These are phyloP conservation scores for Dromas ardeola DNA, from an alignment of 2,113 vertebrate species.

Conservation along the genomic window DNA sequence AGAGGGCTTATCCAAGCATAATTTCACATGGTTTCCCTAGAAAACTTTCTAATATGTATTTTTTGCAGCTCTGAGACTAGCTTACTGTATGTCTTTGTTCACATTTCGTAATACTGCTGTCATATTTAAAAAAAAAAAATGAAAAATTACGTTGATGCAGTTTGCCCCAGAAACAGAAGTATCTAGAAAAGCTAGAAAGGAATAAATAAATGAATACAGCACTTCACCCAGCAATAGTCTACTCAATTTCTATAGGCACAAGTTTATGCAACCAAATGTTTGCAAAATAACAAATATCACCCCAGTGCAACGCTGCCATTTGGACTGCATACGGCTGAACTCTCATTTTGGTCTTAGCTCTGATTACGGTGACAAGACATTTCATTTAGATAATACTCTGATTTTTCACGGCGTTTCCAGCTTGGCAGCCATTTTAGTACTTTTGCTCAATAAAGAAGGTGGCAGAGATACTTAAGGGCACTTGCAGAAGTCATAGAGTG, in stretches of 20 bases:
- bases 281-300: background rate
- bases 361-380: background rate
- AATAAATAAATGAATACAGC: background rate
- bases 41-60: background rate
- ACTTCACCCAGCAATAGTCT: background rate
- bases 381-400: background rate
- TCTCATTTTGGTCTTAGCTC: background rate
- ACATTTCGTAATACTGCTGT: background rate
- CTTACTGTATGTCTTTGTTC: background rate
- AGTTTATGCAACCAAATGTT: background rate
- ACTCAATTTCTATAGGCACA: background rate
- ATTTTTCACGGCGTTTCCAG: background rate
- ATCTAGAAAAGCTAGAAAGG: background rate
- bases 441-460: background rate
- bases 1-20: background rate
- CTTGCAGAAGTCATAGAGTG: background rate
- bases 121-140: background rate
- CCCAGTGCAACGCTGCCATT: background rate
- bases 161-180: background rate
- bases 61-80: background rate
- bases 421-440: background rate
- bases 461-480: background rate
- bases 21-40: background rate
- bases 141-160: background rate
- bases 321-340: background rate